These are phyloP conservation scores for Chionis minor DNA, from an alignment of 2,113 vertebrate genomes.

Conservation along the genomic window DNA sequence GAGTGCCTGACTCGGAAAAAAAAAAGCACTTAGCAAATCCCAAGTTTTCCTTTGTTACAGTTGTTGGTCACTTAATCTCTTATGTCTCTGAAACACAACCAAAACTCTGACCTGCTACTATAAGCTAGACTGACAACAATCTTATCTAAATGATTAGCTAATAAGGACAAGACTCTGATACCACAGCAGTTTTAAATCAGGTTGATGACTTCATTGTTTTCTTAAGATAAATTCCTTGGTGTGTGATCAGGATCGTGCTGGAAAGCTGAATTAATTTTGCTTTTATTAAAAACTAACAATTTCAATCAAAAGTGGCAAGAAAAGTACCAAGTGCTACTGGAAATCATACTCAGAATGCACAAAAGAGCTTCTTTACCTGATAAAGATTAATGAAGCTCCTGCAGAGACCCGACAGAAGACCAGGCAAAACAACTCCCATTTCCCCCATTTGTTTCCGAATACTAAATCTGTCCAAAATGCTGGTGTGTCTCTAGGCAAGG, in stretches of 20 bases:
- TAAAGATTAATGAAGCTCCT: neutral
- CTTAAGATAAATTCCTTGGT: neutral
- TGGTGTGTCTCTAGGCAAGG: neutral
- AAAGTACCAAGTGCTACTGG: neutral
- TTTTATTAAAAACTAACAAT: neutral
- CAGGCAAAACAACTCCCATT: neutral
- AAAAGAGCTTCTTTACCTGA: neutral
- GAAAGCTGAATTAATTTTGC: neutral
- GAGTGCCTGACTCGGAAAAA: neutral
- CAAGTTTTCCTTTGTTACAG: neutral
- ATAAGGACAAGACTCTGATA: neutral
- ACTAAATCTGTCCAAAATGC: neutral
- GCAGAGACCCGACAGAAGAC: neutral
- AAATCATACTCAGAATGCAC: neutral
- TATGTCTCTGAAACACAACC: neutral
- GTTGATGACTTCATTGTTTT: constrained; percentile 2
- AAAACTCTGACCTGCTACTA: neutral
- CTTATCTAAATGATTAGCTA: neutral
- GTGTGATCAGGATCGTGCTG: neutral
- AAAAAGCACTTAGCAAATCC: neutral
- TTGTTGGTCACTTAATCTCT: neutral
- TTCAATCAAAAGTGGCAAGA: neutral
- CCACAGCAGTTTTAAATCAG: neutral
- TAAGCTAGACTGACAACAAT: neutral
- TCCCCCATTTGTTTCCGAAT: neutral